These are phyloP conservation scores for Harlomillsia oculata DNA, from an alignment of 1,140 invertebrate species.

Conservation along the genomic window DNA sequence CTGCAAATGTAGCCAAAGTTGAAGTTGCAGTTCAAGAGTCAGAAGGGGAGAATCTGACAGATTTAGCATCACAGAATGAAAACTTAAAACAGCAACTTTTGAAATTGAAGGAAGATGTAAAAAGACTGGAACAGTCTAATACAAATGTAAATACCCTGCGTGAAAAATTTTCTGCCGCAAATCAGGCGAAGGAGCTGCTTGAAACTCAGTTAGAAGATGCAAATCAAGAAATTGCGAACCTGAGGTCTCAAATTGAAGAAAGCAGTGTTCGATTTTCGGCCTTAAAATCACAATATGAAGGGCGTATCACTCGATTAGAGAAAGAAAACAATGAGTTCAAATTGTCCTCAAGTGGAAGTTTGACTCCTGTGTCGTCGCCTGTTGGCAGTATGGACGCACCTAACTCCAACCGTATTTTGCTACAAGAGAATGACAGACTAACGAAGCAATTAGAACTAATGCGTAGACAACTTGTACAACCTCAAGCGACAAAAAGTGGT, in stretches of 20 bases:
- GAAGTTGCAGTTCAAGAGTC: conserved; percentile 27
- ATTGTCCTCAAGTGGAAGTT: conserved; percentile 38
- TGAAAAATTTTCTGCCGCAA: conserved; percentile 57
- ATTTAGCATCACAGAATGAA: conserved; percentile 51
- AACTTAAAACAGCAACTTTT: conserved; percentile 60
- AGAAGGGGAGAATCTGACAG: conserved; percentile 42
- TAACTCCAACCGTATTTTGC: conserved; percentile 37
- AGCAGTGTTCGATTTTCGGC: conserved; percentile 37
- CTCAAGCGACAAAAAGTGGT: conserved; percentile 13
- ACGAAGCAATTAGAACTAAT: conserved; percentile 63
- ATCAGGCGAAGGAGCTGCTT: conserved; percentile 53
- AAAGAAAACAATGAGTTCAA: conserved; percentile 63
- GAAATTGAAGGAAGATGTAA: conserved; percentile 50
- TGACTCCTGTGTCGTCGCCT: background rate
- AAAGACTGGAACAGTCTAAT: conserved; percentile 62
- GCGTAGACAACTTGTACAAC: conserved; percentile 52
- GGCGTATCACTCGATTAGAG: conserved; percentile 56
- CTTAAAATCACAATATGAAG: conserved; percentile 62
- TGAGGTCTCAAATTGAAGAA: conserved; percentile 37
- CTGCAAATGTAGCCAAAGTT: background rate
- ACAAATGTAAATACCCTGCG: conserved; percentile 60
- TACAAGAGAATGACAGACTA: conserved; percentile 51
- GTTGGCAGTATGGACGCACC: conserved; percentile 4
- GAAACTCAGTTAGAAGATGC: conserved; percentile 52
- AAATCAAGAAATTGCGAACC: conserved; percentile 38